Conservation (phyloP, 1,140 invertebrate species). For the Drosophila seguyi region DNA sequence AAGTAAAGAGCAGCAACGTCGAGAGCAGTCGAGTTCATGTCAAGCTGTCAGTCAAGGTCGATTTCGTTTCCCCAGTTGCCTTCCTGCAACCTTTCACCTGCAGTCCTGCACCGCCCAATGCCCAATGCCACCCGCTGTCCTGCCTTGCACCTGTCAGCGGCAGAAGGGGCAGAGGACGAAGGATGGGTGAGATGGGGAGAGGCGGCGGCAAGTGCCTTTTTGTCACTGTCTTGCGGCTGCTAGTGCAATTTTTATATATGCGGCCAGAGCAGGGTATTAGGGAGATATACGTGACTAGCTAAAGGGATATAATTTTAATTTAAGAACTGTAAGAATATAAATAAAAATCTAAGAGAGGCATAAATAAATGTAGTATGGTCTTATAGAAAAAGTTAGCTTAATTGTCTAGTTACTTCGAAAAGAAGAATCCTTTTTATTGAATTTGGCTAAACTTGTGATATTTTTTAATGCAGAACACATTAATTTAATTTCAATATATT, state of each 20-base stretch:
- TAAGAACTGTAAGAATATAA: background rate
- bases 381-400: background rate
- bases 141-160: constrained; percentile 56
- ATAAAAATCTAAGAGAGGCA: background rate
- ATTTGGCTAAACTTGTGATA: too few species aligned
- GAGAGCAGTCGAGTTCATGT: constrained; percentile 78
- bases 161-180: constrained; percentile 22
- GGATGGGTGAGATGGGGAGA: constrained; percentile 3
- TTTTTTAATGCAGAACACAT: too few species aligned
- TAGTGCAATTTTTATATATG: constrained; percentile 78
- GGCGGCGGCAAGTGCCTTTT: constrained; percentile 73
- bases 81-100: constrained; percentile 17
- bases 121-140: constrained; percentile 2
- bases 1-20: constrained; percentile 54
- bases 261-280: constrained; percentile 28
- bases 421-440: too few species aligned
- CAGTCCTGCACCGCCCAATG: constrained; percentile 1
- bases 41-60: constrained; percentile 83
- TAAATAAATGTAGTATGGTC: background rate
- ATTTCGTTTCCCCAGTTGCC: constrained; percentile 64
- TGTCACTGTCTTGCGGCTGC: constrained; percentile 76
- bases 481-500: too few species aligned
- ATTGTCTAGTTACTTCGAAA: background rate
- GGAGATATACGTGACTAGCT: constrained; percentile 14
- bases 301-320: background rate